These are phyloP conservation scores for Stenopsyche tienmushanensis DNA, from an alignment of 1,140 invertebrate species.

Conservation along the genomic window DNA sequence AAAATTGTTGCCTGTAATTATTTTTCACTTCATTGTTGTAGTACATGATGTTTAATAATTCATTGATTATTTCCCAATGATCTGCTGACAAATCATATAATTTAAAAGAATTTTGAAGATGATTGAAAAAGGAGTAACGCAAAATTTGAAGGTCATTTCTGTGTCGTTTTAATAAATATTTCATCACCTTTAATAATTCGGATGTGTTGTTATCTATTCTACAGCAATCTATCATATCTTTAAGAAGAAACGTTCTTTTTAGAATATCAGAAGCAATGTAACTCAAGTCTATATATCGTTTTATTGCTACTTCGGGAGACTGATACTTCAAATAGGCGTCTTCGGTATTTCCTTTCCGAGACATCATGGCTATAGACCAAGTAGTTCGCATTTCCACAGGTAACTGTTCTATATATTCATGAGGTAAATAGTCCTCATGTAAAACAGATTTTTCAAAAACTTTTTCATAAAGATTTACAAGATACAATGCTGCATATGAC, in stretches of 20 bases:
- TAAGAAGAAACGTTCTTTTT: constrained; percentile 4
- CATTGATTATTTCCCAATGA: constrained; percentile 33
- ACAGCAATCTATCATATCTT: constrained; percentile 35
- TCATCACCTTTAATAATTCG: constrained; percentile 24
- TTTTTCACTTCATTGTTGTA: constrained; percentile 29
- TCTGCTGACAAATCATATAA: constrained; percentile 24
- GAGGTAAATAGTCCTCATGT: no score
- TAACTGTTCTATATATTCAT: constrained; percentile 9
- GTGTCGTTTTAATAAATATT: constrained; percentile 29
- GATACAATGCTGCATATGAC: constrained; percentile 5
- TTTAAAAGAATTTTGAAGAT: constrained; percentile 16
- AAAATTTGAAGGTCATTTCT: constrained; percentile 32
- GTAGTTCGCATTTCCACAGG: not conserved
- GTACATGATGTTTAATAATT: constrained; percentile 35
- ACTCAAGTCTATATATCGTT: constrained; percentile 15
- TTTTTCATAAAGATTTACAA: constrained; percentile 31
- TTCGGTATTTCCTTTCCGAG: constrained; percentile 11
- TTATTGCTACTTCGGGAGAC: constrained; percentile 20
- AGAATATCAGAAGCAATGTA: constrained; percentile 7
- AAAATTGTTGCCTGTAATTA: constrained; percentile 22
- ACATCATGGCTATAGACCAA: constrained; percentile 22
- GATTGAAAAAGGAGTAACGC: constrained; percentile 26
- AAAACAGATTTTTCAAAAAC: constrained; percentile 21
- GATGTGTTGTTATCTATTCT: constrained; percentile 25
- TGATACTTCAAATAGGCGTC: constrained; percentile 33